A percentile compares a stretch with the other conserved stretches of the same genome.
phyloP scores from a whole-genome alignment of 2,113 vertebrate species.

The Pedetes capensis region DNA sequence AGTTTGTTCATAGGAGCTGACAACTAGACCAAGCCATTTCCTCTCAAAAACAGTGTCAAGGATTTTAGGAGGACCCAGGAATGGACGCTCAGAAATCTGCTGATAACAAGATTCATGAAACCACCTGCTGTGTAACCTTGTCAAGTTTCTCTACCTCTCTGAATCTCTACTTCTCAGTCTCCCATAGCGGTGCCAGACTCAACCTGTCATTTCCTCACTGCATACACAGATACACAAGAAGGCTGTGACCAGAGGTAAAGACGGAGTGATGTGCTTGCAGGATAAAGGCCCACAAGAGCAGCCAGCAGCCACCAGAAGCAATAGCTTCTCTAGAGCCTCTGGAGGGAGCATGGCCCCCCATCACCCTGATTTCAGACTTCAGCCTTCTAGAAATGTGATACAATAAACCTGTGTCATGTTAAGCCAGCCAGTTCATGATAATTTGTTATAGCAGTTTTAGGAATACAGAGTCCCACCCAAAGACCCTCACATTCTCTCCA shows the following conservation, averaged over 20 bases:
- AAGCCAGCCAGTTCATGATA: background rate
- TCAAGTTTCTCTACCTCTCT: background rate
- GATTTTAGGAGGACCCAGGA: background rate
- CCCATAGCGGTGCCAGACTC: background rate
- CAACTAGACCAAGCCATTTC: background rate
- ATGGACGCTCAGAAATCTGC: background rate
- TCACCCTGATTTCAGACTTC: background rate
- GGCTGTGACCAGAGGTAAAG: background rate
- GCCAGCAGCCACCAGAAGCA: background rate
- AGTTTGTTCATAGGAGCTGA: background rate
- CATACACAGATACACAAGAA: background rate
- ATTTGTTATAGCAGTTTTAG: background rate
- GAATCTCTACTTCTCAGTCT: background rate
- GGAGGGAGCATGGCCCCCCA: no score
- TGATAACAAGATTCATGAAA: background rate
- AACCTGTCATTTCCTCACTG: background rate
- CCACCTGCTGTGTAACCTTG: background rate
- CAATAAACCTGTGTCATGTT: background rate
- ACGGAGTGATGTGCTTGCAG: rapidly evolving
- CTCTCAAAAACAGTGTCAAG: background rate
- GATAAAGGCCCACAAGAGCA: background rate
- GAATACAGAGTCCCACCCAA: background rate
- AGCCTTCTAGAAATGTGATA: background rate
- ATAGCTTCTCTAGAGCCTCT: background rate
- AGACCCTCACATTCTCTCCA: background rate